A percentile compares a stretch with the other conserved stretches of the same genome.
Conservation (phyloP, 2,113 vertebrate species). For the Miniopterus natalensis region DNA sequence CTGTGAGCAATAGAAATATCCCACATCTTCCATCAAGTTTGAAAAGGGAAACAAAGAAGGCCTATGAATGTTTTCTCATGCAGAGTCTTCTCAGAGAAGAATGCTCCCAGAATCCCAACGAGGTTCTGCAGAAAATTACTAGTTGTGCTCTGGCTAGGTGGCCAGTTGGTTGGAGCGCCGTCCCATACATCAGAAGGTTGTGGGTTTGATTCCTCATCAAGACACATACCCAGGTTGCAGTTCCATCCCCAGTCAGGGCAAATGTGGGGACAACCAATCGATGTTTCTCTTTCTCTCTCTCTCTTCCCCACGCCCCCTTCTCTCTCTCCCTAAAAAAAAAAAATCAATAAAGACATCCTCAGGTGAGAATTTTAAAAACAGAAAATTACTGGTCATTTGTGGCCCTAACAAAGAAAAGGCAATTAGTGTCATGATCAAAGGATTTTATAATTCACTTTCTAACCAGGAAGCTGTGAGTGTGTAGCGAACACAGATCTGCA, state of each 20-base stretch:
- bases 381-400: background rate
- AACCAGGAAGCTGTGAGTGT: background rate
- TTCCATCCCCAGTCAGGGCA: background rate
- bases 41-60: background rate
- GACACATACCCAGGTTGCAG: background rate
- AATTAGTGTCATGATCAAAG: background rate
- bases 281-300: no score
- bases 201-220: no score
- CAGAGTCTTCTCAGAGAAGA: background rate
- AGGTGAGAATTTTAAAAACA: background rate
- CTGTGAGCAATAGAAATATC: conserved; percentile 26
- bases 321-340: no score
- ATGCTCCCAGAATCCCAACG: accelerated
- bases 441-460: background rate
- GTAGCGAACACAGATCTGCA: background rate
- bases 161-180: background rate
- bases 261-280: background rate
- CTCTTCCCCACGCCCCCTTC: background rate
- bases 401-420: background rate
- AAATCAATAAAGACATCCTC: background rate
- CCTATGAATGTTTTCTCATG: background rate
- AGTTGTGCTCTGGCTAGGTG: background rate
- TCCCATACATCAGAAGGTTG: no score
- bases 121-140: background rate
- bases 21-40: background rate